Conservation (phyloP, 2,113 vertebrate genomes). For the Rhegmatorhina hoffmannsi region DNA sequence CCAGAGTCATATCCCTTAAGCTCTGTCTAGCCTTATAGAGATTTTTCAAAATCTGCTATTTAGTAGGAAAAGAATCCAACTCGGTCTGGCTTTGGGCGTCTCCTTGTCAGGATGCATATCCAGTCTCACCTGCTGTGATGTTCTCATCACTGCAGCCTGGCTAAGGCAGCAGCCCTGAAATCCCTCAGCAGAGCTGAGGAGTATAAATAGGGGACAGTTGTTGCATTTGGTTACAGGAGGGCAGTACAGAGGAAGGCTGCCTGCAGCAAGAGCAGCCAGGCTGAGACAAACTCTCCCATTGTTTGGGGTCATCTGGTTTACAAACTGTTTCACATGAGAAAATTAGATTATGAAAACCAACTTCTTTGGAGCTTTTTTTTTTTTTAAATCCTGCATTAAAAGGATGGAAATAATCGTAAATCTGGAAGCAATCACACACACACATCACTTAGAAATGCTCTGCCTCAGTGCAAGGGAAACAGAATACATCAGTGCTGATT, state of each 20-base stretch:
- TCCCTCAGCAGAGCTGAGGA: background rate
- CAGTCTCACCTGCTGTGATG: background rate
- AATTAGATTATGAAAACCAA: conserved; percentile 53
- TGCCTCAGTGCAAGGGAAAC: conserved; percentile 45
- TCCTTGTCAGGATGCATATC: background rate
- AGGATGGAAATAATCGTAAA: conserved; percentile 47
- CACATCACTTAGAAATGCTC: conserved; percentile 59
- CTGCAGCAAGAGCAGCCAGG: conserved; percentile 9
- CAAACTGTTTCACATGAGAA: conserved; percentile 66
- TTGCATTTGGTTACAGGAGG: background rate
- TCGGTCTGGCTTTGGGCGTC: background rate
- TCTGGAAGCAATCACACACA: conserved; percentile 67
- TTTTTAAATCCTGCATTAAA: conserved; percentile 14
- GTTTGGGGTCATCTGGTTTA: conserved; percentile 61
- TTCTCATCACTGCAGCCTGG: background rate
- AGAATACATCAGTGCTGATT: conserved; percentile 35
- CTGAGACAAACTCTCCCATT: conserved; percentile 41
- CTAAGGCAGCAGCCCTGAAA: background rate
- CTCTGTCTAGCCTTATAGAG: background rate
- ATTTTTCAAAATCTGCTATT: background rate
- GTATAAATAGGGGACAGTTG: background rate
- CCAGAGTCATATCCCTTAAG: background rate
- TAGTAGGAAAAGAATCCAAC: background rate
- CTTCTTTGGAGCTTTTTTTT: conserved; percentile 3
- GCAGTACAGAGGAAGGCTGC: background rate